Evolutionary conservation across 2,797 vertebrate species (phyloP), one percentile per base, ranked within the genome.

Genomic region (Protonibea diacanthus): DNA sequence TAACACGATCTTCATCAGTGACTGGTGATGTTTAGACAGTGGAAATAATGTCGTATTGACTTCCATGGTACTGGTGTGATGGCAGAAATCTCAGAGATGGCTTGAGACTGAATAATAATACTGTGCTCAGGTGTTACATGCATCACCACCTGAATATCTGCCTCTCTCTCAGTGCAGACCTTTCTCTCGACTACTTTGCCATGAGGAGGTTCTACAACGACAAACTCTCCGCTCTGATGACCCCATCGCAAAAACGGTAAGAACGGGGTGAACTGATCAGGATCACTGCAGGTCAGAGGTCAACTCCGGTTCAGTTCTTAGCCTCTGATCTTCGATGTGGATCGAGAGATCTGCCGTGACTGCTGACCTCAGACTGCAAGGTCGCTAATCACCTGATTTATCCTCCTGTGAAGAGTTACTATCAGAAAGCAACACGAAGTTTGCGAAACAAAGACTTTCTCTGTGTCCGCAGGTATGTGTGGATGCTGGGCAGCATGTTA

Each of bases 171-270:
- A 99, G 98, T 73, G 96, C 97, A 84, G 97, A 96, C 88, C 95
- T 97, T 85, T 97, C 97, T 86, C 94, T 99, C 1, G 97, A 99
- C 92, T 96, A 96, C 78, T 98, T 97, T 70, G 96, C 97, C 58
- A 98, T 98, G 97, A 97, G 96, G 94, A 97, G 96, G 87, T 99
- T 97, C 92, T 97, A 96, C 65, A 96, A 94, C 59, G 96, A 98
- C 89, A 97, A 97, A 73, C 95, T 99, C 69, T 95, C 95, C 1
- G 80, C 94, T 15, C 85, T 96, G 84, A 97, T 98, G 96, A 97
- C 96, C 10, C 97, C 98, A 0, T 98, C 98, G 5, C 98, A 99
- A 89, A 98, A 95, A 94, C 95, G 97, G 98, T 97, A 94, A 83
- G 83, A 55, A 9, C 6, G 3, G 10, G 8, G 18, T 29, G 15